Conservation (phyloP, 2,888 invertebrate species). For the Hypsopygia costalis region DNA sequence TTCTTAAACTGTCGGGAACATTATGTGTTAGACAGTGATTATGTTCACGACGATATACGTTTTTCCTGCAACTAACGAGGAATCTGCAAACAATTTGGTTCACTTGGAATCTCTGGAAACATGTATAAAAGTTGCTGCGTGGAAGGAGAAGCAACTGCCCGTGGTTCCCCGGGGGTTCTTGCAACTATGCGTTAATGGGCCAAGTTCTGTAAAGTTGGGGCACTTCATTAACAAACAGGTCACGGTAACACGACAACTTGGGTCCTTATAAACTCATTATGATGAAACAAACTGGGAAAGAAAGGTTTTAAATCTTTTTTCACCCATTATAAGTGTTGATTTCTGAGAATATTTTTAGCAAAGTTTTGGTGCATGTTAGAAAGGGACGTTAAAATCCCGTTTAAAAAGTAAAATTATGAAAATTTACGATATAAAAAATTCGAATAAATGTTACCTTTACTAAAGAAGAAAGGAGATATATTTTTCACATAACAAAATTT, state of each 20-base stretch:
- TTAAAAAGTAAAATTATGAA: no score
- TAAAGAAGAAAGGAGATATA: no score
- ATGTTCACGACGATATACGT: not conserved
- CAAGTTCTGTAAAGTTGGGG: slow-evolving; percentile 24
- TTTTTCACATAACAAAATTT: no score
- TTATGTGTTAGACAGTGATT: no score
- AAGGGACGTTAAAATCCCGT: no score
- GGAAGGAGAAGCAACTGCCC: slow-evolving; percentile 18
- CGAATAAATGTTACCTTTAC: no score
- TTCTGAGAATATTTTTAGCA: no score
- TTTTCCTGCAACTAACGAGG: not conserved
- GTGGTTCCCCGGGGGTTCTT: slow-evolving; percentile 20
- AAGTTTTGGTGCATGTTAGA: no score
- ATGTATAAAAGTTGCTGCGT: slow-evolving; percentile 21
- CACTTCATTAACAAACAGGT: slow-evolving; percentile 34
- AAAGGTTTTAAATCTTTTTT: not conserved
- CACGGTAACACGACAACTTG: not conserved
- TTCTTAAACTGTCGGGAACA: not conserved
- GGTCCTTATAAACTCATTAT: slow-evolving; percentile 5
- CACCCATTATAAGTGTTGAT: no score
- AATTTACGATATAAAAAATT: no score
- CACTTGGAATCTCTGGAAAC: slow-evolving; percentile 18
- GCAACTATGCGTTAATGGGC: slow-evolving; percentile 41
- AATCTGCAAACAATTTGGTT: not conserved
- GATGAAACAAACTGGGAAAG: not conserved